A percentile compares a stretch with the other conserved stretches of the same genome.
Evolutionary conservation across 2,888 invertebrate species (phyloP).

Genomic region (Nephrotoma guestfalica): DNA sequence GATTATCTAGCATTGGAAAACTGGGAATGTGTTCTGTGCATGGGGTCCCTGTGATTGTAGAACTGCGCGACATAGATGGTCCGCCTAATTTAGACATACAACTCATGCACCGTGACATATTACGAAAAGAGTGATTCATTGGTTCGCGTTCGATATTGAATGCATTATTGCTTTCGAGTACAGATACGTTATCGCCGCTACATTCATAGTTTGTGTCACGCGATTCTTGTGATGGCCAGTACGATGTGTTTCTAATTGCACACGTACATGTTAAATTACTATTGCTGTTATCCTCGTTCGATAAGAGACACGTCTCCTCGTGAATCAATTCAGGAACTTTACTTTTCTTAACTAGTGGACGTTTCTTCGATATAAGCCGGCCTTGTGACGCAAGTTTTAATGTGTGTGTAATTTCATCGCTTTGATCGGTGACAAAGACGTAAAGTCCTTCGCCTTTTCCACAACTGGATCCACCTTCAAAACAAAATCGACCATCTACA

Average conservation of each 20-base stretch:
- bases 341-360: conserved; percentile 17
- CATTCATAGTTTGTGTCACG: conserved; percentile 45
- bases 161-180: conserved; percentile 35
- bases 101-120: conserved; percentile 50
- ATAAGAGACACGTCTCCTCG: background rate
- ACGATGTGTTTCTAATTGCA: conserved; percentile 38
- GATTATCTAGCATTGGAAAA: conserved; percentile 13
- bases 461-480: conserved; percentile 79
- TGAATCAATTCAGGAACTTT: background rate
- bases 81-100: conserved; percentile 64
- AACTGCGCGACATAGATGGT: conserved; percentile 45
- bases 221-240: conserved; percentile 41
- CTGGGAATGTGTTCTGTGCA: conserved; percentile 25
- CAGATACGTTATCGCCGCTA: conserved; percentile 43
- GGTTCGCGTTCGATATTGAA: conserved; percentile 25
- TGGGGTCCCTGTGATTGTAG: conserved; percentile 40
- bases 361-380: conserved; percentile 41
- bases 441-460: conserved; percentile 72
- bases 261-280: conserved; percentile 9
- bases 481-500: conserved; percentile 72
- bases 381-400: conserved; percentile 58
- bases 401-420: conserved; percentile 56
- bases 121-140: conserved; percentile 14
- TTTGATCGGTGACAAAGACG: conserved; percentile 63
- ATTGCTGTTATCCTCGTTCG: background rate